Percentiles rank a stretch among this genome's conserved stretches.
Evolutionary conservation across 2,113 vertebrate genomes (phyloP).

Genomic region (Antechinus stuartii): DNA sequence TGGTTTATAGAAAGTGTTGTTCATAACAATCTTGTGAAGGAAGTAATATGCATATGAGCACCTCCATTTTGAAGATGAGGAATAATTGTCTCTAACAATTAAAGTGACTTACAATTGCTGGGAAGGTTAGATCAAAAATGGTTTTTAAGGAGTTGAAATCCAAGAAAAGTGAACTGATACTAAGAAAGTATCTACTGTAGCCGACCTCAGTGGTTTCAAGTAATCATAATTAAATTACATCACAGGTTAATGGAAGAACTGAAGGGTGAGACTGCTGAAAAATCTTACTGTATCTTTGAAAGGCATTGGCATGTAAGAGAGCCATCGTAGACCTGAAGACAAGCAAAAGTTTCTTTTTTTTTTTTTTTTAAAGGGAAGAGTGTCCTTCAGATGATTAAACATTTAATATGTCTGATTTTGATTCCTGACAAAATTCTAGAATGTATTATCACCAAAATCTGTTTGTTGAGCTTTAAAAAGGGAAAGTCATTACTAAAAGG

Average conservation of each 20-base stretch:
- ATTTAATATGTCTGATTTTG: neutral
- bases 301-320: neutral
- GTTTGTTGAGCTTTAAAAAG: neutral
- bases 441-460: neutral
- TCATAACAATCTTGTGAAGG: neutral
- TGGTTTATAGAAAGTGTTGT: slow-evolving; percentile 1
- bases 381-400: neutral
- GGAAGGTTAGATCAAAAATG: neutral
- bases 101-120: neutral
- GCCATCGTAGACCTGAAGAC: neutral
- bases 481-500: neutral
- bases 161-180: neutral
- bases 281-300: neutral
- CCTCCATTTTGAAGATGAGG: neutral
- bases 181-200: neutral
- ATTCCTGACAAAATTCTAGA: neutral
- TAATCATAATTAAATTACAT: neutral
- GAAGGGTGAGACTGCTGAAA: neutral
- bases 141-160: neutral
- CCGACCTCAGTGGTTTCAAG: neutral
- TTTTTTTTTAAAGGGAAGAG: neutral
- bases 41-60: neutral
- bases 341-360: neutral
- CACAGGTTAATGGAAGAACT: neutral
- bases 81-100: neutral